Base-by-base conservation (phyloP, 2,888 invertebrate genomes). In the Seladonia tumulorum region DNA sequence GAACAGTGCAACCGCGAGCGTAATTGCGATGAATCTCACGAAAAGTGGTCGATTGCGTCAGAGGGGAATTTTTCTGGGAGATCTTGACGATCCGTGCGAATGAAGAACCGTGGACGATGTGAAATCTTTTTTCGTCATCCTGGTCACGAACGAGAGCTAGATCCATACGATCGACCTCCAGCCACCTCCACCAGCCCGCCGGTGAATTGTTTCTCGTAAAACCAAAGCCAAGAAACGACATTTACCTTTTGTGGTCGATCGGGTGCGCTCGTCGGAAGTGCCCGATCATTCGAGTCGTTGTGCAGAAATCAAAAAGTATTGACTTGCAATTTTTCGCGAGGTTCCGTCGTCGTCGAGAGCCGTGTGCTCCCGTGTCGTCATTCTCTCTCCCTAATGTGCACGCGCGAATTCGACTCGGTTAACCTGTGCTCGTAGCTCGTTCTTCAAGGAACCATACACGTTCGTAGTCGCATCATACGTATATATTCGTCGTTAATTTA, bases 61-160 rank as follows among this genome's bases (percentile, higher is more conserved):
- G 5, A n/a, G 57, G n/a, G n/a, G 57, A n/a, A 47, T 39, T 63
- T 53, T 60, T n/a, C 10, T 49, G 73, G 68, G 74, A 75, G 75
- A 71, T 72, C 72, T 18, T n/a, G 60, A 75, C 25, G 25, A 66
- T 45, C 73, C 60, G 71, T 45, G 77, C 29, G 70, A 53, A 70
- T 60, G 72, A 75, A 63, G 57, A 79, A 66, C 49, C 49, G 81
- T 76, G 89, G 73, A 71, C 85, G 90, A 91, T 90, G 91, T 89
- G 91, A 92, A 91, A 91, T 86, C 88, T 82, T 88, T 63, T 86
- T 87, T 91, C 87, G 76, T 79, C 87, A 94, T 88, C 75, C 93
- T 79, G 90, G 92, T 94, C 94, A 94, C 94, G 94, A 91, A 90
- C 88, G 90, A 91, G 93, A 91, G 91, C 94, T 88, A 93, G 93